Evolutionary conservation across 2,113 vertebrate genomes (phyloP), one percentile per base, ranked within the genome.

Genomic region (Cariama cristata): DNA sequence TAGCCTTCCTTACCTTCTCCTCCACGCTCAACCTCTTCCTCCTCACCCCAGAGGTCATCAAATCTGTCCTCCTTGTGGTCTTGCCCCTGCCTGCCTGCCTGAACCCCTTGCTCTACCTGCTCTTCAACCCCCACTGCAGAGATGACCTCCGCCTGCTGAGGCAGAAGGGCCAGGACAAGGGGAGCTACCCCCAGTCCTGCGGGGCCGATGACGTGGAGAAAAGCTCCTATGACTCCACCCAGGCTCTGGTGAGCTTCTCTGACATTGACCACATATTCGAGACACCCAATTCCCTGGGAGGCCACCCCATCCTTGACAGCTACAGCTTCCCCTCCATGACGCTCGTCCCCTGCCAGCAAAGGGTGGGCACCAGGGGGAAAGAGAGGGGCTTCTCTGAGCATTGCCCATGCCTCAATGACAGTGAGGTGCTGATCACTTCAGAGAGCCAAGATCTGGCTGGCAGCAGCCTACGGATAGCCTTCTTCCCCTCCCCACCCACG

Each of bases 1-100:
- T 99, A 93, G 99, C 99, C 92, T 99, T 99, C 97, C 99, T 99
- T 74, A 99, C 99, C 77, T 99, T 99, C 92, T 99, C 99, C 92
- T 99, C 99, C 56, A 98, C 98, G 62, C 98, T 99, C 87, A 98
- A 98, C 91, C 99, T 99, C 89, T 98, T 99, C 69, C 98, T 99
- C 3, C 97, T 99, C 76, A 98, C 99, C 6, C 99, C 99, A 2
- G 99, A 99, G 90, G 99, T 99, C 38, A 98, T 99, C 87, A 99
- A 99, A 97, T 99, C 99, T 1, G 67, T 99, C 44, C 98, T 99
- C 23, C 98, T 99, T 7, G 98, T 99, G 88, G 98, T 99, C 19
- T 98, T 99, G 95, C 99, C 99, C 3, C 98, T 99, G 93, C 99
- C 99, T 0, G 98, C 99, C 79, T 99, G 99, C 97, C 98, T 99